These are phyloP conservation scores for Oryctes rhinoceros DNA, from an alignment of 1,140 invertebrate genomes.

Conservation along the genomic window DNA sequence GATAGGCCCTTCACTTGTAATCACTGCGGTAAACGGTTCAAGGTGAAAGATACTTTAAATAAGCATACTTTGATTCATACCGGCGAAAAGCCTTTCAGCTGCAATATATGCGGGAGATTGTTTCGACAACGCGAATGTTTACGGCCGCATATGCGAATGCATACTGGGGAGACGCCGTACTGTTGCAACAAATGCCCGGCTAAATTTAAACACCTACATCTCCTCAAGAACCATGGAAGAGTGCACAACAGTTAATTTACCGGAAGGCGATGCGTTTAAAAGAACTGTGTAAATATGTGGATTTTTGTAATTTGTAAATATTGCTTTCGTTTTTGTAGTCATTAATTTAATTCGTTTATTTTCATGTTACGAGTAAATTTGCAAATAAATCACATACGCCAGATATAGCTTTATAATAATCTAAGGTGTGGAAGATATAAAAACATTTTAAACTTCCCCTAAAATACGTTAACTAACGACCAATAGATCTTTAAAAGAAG, in stretches of 20 bases:
- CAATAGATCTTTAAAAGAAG: too few species aligned
- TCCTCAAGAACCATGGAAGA: background rate
- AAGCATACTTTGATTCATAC: slow-evolving; percentile 81
- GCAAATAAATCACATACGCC: too few species aligned
- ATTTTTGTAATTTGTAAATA: too few species aligned
- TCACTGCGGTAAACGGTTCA: slow-evolving; percentile 65
- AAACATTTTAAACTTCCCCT: too few species aligned
- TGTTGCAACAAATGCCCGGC: background rate
- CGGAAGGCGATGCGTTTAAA: too few species aligned
- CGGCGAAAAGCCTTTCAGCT: slow-evolving; percentile 78
- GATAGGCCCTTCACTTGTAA: slow-evolving; percentile 43
- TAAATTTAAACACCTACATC: background rate
- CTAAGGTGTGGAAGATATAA: too few species aligned
- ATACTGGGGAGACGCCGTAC: background rate
- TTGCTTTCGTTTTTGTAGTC: too few species aligned
- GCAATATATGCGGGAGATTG: slow-evolving; percentile 71
- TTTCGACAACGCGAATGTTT: slow-evolving; percentile 69
- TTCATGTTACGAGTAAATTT: too few species aligned
- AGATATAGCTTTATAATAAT: too few species aligned
- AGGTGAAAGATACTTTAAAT: slow-evolving; percentile 70
- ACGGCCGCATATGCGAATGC: slow-evolving; percentile 62
- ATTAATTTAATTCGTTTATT: too few species aligned
- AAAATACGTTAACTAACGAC: too few species aligned
- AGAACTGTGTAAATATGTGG: too few species aligned
- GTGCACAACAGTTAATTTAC: background rate